phyloP scores from a whole-genome alignment of 2,888 invertebrate genomes.

The Leucoma salicis region DNA sequence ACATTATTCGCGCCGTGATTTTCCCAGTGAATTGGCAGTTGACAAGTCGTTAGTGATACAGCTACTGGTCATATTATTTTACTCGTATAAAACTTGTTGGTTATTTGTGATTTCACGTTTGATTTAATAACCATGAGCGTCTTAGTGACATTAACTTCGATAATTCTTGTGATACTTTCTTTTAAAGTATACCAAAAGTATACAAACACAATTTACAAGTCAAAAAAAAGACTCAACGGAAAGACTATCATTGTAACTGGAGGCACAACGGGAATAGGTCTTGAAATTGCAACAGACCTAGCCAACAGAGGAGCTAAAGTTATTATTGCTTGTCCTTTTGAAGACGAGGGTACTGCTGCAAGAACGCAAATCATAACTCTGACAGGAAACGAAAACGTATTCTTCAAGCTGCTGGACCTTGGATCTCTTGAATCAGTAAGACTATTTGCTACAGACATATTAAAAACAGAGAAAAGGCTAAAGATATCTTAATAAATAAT shows the following conservation, averaged over 20 bases:
- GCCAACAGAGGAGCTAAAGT: constrained; percentile 86
- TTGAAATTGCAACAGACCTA: constrained; percentile 86
- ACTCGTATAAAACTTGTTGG: too few species aligned
- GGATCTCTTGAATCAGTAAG: not conserved
- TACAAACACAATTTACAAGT: constrained; percentile 16
- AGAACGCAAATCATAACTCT: not conserved
- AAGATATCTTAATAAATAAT: constrained; percentile 78
- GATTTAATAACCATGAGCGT: constrained; percentile 26
- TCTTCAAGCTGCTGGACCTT: not conserved
- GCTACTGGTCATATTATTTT: too few species aligned
- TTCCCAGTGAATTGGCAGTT: too few species aligned
- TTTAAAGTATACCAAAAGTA: too few species aligned
- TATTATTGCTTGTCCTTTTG: constrained; percentile 84
- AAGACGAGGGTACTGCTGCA: not conserved
- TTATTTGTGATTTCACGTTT: too few species aligned
- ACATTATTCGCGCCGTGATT: too few species aligned
- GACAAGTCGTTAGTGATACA: too few species aligned
- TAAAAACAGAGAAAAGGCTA: constrained; percentile 7
- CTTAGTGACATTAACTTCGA: constrained; percentile 11
- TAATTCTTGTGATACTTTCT: too few species aligned
- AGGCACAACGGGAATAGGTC: constrained; percentile 90
- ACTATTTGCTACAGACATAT: constrained; percentile 3
- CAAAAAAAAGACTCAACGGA: constrained; percentile 49
- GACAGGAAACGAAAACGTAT: not conserved
- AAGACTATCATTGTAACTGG: constrained; percentile 89